Evolutionary conservation across 2,797 vertebrate species (phyloP).

Genomic region (Amazona ochrocephala): DNA sequence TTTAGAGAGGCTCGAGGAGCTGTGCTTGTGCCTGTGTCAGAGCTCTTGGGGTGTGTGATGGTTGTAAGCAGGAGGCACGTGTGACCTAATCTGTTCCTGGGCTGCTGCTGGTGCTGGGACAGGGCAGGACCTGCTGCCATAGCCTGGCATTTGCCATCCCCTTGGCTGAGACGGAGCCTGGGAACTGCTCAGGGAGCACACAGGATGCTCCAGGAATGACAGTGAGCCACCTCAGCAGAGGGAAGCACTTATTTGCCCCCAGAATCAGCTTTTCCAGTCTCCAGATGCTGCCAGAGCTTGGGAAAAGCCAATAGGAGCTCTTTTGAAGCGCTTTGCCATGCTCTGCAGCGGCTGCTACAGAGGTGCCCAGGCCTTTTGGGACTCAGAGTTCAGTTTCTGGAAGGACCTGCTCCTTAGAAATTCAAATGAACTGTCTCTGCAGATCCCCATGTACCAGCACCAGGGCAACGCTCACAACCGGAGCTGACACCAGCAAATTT

Average conservation of each 20-base stretch:
- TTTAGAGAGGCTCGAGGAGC: not conserved
- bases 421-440: not conserved
- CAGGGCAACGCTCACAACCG: not conserved
- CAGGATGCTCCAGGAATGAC: not conserved
- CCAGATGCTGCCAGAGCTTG: not conserved
- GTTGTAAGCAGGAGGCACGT: not conserved
- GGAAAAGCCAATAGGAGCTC: not conserved
- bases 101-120: not conserved
- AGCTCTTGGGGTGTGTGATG: not conserved
- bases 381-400: not conserved
- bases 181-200: accelerated
- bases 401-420: not conserved
- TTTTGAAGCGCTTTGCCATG: not conserved
- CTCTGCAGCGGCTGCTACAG: not conserved
- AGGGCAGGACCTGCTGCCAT: not conserved
- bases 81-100: not conserved
- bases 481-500: not conserved
- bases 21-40: not conserved
- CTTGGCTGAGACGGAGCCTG: not conserved
- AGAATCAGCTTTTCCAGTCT: not conserved
- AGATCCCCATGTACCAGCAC: not conserved
- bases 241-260: accelerated
- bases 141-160: not conserved
- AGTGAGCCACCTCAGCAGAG: not conserved
- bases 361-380: not conserved